Evolutionary conservation across 1,140 invertebrate genomes (phyloP).

Genomic region (Lutraria rhynchaena): DNA sequence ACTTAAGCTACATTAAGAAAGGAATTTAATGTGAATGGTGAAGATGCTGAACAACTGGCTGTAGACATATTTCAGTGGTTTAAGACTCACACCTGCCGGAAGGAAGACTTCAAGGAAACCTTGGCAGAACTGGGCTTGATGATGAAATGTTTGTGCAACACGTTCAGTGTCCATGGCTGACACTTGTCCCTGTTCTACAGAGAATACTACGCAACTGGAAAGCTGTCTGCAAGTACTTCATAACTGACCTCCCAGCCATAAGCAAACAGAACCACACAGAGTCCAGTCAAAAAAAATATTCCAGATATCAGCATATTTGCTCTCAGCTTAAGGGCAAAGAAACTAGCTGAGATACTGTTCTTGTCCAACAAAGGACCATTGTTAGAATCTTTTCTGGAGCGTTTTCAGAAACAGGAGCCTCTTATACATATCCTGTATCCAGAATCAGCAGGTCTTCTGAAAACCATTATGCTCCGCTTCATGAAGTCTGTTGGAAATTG

Average conservation of each 20-base stretch:
- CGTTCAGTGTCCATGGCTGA: conserved; percentile 34
- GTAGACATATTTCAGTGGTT: conserved; percentile 31
- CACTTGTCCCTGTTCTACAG: conserved; percentile 27
- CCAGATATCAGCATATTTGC: conserved; percentile 18
- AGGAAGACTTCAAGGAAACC: conserved; percentile 12
- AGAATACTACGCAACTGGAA: conserved; percentile 9
- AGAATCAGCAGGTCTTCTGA: conserved; percentile 17
- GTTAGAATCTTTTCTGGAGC: conserved; percentile 16
- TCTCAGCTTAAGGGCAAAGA: not conserved
- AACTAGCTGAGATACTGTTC: conserved; percentile 4
- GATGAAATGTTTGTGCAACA: conserved; percentile 29
- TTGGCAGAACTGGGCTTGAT: conserved; percentile 20
- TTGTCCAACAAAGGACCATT: conserved; percentile 1
- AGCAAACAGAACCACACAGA: conserved; percentile 12
- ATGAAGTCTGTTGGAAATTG: not conserved
- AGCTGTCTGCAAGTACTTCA: conserved; percentile 22
- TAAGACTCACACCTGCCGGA: conserved; percentile 13
- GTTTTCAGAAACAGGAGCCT: conserved; percentile 31
- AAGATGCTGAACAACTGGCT: conserved; percentile 34
- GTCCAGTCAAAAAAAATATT: not conserved
- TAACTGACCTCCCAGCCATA: not conserved
- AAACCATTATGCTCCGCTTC: conserved; percentile 5
- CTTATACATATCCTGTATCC: conserved; percentile 14
- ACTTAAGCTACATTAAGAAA: conserved; percentile 36
- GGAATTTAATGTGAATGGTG: not conserved